These are phyloP conservation scores for Pyralis farinalis DNA, from an alignment of 2,888 invertebrate genomes.

Conservation along the genomic window DNA sequence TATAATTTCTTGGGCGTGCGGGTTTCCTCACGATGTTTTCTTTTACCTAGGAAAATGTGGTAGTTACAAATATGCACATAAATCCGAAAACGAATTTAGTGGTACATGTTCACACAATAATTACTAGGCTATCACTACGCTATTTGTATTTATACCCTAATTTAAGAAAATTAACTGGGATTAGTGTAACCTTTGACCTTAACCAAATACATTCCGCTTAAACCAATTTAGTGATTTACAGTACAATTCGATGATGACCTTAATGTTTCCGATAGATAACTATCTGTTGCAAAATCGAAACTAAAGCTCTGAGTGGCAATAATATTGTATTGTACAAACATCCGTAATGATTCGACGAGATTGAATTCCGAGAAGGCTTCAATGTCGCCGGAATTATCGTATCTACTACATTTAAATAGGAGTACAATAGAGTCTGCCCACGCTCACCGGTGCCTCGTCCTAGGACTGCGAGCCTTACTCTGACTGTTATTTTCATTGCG, in stretches of 20 bases:
- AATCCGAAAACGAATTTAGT: too few species aligned
- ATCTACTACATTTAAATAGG: constrained; percentile 44
- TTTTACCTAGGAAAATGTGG: too few species aligned
- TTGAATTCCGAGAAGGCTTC: constrained; percentile 62
- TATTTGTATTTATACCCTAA: too few species aligned
- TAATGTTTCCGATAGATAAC: constrained; percentile 36
- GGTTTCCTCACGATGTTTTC: too few species aligned
- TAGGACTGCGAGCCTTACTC: constrained; percentile 12
- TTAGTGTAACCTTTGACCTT: too few species aligned
- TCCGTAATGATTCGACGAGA: constrained; percentile 45
- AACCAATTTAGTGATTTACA: background rate
- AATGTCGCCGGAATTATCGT: constrained; percentile 51
- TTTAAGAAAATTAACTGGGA: too few species aligned
- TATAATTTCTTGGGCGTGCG: too few species aligned
- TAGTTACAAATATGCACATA: too few species aligned
- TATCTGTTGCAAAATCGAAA: constrained; percentile 55
- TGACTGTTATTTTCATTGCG: too few species aligned
- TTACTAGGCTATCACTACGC: too few species aligned
- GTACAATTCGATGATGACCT: background rate
- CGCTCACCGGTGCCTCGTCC: constrained; percentile 25
- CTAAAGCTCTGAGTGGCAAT: constrained; percentile 30
- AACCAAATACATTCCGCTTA: too few species aligned
- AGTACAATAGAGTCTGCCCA: constrained; percentile 62
- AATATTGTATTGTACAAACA: constrained; percentile 23
- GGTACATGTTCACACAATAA: too few species aligned